Evolutionary conservation across 2,888 invertebrate species (phyloP), one percentile per base, ranked within the genome.

Genomic region (Octonoba sinensis): DNA sequence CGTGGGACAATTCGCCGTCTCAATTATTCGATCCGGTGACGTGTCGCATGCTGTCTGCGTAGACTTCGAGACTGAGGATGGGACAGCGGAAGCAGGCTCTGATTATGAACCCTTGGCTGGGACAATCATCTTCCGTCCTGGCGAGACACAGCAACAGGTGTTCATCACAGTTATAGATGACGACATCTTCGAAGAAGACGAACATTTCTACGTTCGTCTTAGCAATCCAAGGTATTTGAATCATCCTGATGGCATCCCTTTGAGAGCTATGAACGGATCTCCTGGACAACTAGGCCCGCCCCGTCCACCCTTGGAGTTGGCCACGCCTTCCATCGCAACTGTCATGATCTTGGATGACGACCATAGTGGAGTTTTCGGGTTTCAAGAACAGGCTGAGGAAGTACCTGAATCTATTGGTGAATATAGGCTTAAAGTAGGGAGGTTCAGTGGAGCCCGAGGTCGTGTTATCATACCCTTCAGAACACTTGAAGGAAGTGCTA

Each of bases 301-400:
- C 6, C 22, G 69, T 11, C 54, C 74, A 8, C 72, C 71, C 13
- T 27, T 84, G 1, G 71, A 82, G 12, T 24, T 84, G 22, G 59
- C 73, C n/a, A 71, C 74, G 1, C 74, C 82, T 8, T 94, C 94
- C 85, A 91, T 96, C 82, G 98, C 99, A 66, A 99, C 99, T 6
- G 95, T 99, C 78, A 97, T 99, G 92, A 99, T 99, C 86, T 91
- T 99, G 78, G 99, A 99, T 89, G 99, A 99, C 89, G 99, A 99
- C 90, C 99, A 99, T 91, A 95, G 97, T 83, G 99, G 99, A 85
- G 94, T 99, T 86, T 99, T 99, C 89, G 94, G 95, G 83, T 96
- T 99, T 88, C 92, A 93, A 51, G 93, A 94, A 87, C 92, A 93
- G 86, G 94, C 95, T 85, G 88, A 90, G 73, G 96, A 96, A 87